These are phyloP conservation scores for Drosophila leonis DNA, from an alignment of 2,888 invertebrate genomes.

Conservation along the genomic window DNA sequence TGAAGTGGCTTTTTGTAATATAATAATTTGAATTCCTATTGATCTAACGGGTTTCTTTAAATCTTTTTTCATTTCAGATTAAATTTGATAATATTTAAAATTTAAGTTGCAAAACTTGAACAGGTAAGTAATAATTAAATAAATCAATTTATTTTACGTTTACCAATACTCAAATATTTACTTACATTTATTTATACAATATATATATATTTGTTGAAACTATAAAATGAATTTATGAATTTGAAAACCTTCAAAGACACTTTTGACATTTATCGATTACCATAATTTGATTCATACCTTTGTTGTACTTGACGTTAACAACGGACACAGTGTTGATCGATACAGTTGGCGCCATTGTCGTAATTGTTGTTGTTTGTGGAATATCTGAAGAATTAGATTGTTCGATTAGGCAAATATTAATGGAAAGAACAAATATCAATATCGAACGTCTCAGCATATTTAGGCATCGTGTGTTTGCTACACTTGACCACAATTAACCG, in stretches of 20 bases:
- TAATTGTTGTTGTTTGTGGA: slow-evolving; percentile 85
- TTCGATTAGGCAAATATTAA: background rate
- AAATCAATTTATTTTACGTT: background rate
- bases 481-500: background rate
- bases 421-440: background rate
- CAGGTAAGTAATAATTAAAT: background rate
- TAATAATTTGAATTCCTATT: background rate
- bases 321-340: slow-evolving; percentile 84
- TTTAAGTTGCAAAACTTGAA: background rate
- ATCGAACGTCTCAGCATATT: background rate
- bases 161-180: background rate
- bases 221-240: no score
- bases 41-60: no score
- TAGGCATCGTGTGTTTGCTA: background rate
- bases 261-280: background rate
- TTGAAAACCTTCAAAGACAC: no score
- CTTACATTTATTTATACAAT: background rate
- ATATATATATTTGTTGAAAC: no score
- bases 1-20: background rate
- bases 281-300: slow-evolving; percentile 70
- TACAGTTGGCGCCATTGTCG: slow-evolving; percentile 84
- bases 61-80: background rate
- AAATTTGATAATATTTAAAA: background rate
- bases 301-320: slow-evolving; percentile 82
- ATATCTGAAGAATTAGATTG: slow-evolving; percentile 75